These are phyloP conservation scores for Girardinus metallicus DNA, from an alignment of 2,797 vertebrate species.

Conservation along the genomic window DNA sequence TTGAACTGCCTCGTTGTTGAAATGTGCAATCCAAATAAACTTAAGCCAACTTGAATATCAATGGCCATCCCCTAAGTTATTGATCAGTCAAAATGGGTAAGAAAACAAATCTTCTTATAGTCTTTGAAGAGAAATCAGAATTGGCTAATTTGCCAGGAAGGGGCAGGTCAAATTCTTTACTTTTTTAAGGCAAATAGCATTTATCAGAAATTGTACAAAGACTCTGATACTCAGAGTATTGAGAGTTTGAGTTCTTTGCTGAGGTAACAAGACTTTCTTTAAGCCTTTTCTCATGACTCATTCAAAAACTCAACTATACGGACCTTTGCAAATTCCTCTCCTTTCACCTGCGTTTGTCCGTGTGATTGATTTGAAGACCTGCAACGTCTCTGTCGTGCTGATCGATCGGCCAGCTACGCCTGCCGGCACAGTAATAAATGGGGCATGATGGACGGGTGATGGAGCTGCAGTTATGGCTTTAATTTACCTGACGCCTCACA, in stretches of 20 bases:
- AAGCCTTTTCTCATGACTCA: conserved; percentile 55
- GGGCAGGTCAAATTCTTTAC: neutral
- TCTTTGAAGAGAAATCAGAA: neutral
- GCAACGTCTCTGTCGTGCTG: conserved; percentile 76
- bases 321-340: conserved; percentile 34
- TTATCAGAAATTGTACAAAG: neutral
- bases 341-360: conserved; percentile 61
- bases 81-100: neutral
- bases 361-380: conserved; percentile 71
- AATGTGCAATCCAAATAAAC: too few relatives aligned
- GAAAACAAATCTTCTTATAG: neutral
- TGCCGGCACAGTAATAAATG: conserved; percentile 74
- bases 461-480: conserved; percentile 74
- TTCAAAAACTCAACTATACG: conserved; percentile 31
- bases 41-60: too few relatives aligned
- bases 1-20: too few relatives aligned
- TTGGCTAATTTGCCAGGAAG: neutral
- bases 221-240: neutral
- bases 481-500: conserved; percentile 64
- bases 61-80: neutral
- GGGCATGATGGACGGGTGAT: conserved; percentile 63
- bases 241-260: conserved; percentile 32
- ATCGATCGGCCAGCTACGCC: conserved; percentile 66
- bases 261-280: conserved; percentile 30
- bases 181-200: neutral